Conservation (phyloP, 2,113 vertebrate species). For the Oenanthe oenanthe region DNA sequence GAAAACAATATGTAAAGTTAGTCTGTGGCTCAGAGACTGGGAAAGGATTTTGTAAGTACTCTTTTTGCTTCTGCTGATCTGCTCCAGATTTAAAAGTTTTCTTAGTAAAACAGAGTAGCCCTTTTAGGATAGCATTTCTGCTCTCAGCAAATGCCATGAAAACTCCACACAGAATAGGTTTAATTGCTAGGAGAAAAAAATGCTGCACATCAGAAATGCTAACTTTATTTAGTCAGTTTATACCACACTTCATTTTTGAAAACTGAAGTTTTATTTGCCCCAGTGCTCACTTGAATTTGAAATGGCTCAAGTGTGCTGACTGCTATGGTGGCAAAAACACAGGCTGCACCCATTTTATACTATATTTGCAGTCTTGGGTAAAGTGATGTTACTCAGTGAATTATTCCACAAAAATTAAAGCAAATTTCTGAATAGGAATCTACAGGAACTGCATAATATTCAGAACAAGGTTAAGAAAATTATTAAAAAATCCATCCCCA, state of each 20-base stretch:
- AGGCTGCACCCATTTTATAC: neutral
- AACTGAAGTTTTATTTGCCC: neutral
- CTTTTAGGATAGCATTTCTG: neutral
- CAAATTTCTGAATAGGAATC: constrained; percentile 31
- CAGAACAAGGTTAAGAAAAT: neutral
- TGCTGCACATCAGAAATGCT: neutral
- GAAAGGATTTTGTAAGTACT: neutral
- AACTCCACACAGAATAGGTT: neutral
- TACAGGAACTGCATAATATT: constrained; percentile 46
- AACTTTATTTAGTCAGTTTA: constrained; percentile 10
- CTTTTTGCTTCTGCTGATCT: neutral
- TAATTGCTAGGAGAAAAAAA: neutral
- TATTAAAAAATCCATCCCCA: neutral
- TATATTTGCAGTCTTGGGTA: neutral
- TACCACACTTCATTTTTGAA: neutral
- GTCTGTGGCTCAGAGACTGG: neutral
- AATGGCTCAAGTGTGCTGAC: neutral
- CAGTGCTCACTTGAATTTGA: neutral
- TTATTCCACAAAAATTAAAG: constrained; percentile 27
- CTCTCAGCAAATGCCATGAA: neutral
- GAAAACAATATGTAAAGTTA: neutral
- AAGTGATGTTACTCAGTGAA: neutral
- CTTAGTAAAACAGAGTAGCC: neutral
- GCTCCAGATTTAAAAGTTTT: neutral
- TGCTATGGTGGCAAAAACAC: neutral